These are phyloP conservation scores for Oceanodroma leucorhoa DNA, from an alignment of 2,797 vertebrate genomes.

Conservation along the genomic window DNA sequence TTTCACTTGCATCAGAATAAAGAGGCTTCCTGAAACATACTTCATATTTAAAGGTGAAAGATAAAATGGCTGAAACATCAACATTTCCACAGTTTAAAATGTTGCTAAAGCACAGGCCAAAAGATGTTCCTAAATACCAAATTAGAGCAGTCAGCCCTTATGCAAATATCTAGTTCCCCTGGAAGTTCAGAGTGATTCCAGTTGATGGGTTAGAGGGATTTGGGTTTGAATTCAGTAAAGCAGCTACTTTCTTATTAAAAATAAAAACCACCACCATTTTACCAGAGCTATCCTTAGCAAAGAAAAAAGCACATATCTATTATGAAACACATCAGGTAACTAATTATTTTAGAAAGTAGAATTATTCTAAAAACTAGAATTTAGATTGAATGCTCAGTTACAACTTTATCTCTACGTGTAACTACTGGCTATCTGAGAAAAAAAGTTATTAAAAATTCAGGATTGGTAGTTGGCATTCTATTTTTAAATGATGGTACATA, in stretches of 20 bases:
- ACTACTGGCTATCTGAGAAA: too few relatives aligned
- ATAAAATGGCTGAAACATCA: background rate
- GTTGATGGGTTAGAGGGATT: background rate
- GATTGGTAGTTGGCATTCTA: background rate
- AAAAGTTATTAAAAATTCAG: background rate
- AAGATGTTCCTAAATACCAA: background rate
- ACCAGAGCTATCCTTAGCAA: background rate
- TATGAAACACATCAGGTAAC: background rate
- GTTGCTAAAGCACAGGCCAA: background rate
- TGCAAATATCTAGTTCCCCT: rapidly evolving
- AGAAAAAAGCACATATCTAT: background rate
- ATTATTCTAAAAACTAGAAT: background rate
- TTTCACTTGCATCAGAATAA: background rate
- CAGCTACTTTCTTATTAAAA: background rate
- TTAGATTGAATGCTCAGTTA: too few relatives aligned
- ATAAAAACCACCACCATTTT: background rate
- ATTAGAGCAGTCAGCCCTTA: background rate
- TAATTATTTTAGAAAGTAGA: background rate
- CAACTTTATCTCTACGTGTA: too few relatives aligned
- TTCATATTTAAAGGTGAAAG: background rate
- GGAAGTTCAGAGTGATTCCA: background rate
- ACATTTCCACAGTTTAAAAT: background rate
- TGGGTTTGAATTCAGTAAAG: background rate
- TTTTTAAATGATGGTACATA: background rate
- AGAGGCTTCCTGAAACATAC: background rate